These are phyloP conservation scores for Tetraodon nigroviridis DNA, from an alignment of 2,113 vertebrate species.

Conservation along the genomic window DNA sequence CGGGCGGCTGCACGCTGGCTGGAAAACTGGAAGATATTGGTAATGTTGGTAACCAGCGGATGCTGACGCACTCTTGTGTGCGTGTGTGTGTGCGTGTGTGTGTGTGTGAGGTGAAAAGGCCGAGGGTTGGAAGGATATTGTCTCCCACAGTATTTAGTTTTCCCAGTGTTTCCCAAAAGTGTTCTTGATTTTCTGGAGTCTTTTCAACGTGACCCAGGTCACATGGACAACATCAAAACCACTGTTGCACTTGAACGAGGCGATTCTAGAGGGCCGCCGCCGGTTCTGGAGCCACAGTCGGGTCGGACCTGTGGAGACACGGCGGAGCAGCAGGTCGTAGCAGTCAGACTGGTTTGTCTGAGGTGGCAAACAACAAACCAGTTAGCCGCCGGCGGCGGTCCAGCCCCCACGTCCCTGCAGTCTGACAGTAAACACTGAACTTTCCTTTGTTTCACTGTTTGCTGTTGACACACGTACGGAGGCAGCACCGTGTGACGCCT, in stretches of 20 bases:
- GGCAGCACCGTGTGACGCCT: too few species aligned
- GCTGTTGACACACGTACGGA: too few species aligned
- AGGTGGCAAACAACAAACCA: neutral
- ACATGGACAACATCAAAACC: neutral
- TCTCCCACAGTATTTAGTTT: neutral
- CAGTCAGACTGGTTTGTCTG: constrained; percentile 34
- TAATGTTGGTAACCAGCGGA: constrained; percentile 40
- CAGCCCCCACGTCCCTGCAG: neutral
- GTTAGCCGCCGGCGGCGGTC: constrained; percentile 1
- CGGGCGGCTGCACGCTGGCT: constrained; percentile 23
- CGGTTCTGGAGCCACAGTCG: constrained; percentile 15
- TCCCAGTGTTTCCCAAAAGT: neutral
- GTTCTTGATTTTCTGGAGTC: neutral
- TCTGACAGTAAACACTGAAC: neutral
- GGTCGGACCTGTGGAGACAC: constrained; percentile 9
- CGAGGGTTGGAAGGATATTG: neutral
- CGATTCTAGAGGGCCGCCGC: constrained; percentile 1
- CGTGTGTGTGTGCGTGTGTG: too few species aligned
- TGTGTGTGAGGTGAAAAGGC: neutral
- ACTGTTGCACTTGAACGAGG: neutral
- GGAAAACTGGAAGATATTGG: constrained; percentile 41
- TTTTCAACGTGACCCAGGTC: neutral
- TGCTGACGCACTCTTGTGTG: constrained; percentile 8
- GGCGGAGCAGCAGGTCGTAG: constrained; percentile 32
- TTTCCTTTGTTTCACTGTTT: too few species aligned